These are phyloP conservation scores for Anas acuta DNA, from an alignment of 2,797 vertebrate species.

Conservation along the genomic window DNA sequence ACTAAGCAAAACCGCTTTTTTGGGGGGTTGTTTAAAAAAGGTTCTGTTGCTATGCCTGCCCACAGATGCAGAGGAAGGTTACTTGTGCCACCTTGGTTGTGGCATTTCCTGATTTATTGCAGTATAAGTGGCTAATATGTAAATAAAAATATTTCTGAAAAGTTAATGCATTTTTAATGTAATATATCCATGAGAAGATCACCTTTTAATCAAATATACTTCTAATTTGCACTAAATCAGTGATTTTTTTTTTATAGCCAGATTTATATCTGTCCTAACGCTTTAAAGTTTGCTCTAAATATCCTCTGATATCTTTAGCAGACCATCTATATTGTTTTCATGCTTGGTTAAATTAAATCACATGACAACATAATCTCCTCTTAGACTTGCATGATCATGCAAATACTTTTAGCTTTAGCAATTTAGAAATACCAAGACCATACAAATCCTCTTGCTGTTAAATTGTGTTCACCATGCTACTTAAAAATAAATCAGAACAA, in stretches of 20 bases:
- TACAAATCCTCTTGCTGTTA: background rate
- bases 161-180: background rate
- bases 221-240: background rate
- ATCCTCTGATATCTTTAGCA: background rate
- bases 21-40: background rate
- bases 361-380: background rate
- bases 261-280: background rate
- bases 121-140: background rate
- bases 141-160: background rate
- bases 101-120: background rate
- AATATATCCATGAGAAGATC: background rate
- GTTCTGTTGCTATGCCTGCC: background rate
- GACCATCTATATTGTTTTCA: background rate
- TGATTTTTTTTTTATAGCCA: background rate
- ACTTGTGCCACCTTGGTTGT: rapidly evolving
- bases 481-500: background rate
- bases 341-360: background rate
- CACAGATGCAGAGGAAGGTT: background rate
- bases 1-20: background rate
- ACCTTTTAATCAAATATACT: background rate
- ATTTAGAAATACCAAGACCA: background rate
- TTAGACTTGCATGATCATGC: background rate
- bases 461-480: background rate
- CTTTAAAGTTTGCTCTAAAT: background rate
- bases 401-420: background rate